Evolutionary conservation across 1,140 invertebrate genomes (phyloP), one percentile per base, ranked within the genome.

Genomic region (Sitobion miscanthi): DNA sequence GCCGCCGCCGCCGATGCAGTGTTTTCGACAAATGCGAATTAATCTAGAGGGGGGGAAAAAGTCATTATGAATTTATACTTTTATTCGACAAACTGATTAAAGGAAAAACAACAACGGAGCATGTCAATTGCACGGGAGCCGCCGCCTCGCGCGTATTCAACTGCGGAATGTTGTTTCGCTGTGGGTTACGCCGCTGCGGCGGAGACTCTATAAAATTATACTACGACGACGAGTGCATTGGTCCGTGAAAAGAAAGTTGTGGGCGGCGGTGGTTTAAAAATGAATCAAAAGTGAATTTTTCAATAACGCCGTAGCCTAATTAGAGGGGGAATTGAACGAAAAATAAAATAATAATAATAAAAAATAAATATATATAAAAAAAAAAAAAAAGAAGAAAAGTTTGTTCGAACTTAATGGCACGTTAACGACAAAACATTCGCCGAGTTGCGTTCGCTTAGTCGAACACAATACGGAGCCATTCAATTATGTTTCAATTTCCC

Each of bases 351-450:
- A 83, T 92, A 92, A 77, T 77, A 77, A 77, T 77, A 77, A 77
- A 38, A 83, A 83, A 91, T 49, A 90, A 90, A 91, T 49, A 91
- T 35, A 91, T 38, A 82, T 49, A 82, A 82, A n/a, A 77, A 49
- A 69, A 17, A 69, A 25, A 57, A 45, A 47, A 83, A n/a, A 20
- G 42, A 92, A 82, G 91, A 93, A 82, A 93, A 93, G 82, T 93
- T 85, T 85, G 82, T 93, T 85, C 49, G 82, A 86, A 93, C 91
- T 93, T 93, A 93, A 93, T 93, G 91, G 91, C 77, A 93, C 91
- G 91, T 93, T 93, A 93, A 93, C 91, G 91, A 86, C 82, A 93
- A 93, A 93, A 93, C 91, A 93, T 93, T 93, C 91, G 91, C 86
- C 89, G 89, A 90, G 89, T 90, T 20, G 54, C 89, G 89, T 90